These are phyloP conservation scores for Gonioctena quinquepunctata DNA, from an alignment of 1,140 invertebrate genomes.

Conservation along the genomic window DNA sequence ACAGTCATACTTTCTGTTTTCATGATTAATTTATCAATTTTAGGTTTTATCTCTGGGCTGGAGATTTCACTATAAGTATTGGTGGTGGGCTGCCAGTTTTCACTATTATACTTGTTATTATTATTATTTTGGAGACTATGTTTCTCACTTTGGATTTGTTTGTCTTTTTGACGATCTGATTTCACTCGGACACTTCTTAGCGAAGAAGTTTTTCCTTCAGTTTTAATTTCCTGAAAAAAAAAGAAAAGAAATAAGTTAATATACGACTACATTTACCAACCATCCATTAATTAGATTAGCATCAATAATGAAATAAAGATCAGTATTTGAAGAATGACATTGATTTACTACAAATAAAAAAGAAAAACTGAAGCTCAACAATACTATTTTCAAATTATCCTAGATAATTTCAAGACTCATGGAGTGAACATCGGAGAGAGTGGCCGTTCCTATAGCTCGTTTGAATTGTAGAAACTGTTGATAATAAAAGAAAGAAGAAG, in stretches of 20 bases:
- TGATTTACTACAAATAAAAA: too few species aligned
- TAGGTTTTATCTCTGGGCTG: not conserved
- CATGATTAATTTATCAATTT: constrained; percentile 13
- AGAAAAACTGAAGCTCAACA: too few species aligned
- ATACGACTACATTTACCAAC: too few species aligned
- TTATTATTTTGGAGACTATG: constrained; percentile 4
- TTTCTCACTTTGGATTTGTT: constrained; percentile 12
- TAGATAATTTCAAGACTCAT: too few species aligned
- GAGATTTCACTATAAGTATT: constrained; percentile 21
- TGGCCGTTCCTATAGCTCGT: too few species aligned
- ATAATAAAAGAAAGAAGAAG: too few species aligned
- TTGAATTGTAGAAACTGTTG: too few species aligned
- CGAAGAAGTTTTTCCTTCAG: constrained; percentile 59
- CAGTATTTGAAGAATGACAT: too few species aligned
- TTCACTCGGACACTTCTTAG: constrained; percentile 66
- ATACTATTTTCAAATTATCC: too few species aligned
- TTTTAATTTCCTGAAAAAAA: constrained; percentile 34
- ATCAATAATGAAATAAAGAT: too few species aligned
- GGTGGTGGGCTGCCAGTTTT: constrained; percentile 1
- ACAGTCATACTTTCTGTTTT: constrained; percentile 18
- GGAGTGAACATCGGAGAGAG: too few species aligned
- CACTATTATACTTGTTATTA: constrained; percentile 1
- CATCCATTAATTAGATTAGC: too few species aligned
- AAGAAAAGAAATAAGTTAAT: constrained; percentile 13
- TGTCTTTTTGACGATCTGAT: constrained; percentile 58